phyloP scores from a whole-genome alignment of 2,888 invertebrate species.

The Campoletis raptor region DNA sequence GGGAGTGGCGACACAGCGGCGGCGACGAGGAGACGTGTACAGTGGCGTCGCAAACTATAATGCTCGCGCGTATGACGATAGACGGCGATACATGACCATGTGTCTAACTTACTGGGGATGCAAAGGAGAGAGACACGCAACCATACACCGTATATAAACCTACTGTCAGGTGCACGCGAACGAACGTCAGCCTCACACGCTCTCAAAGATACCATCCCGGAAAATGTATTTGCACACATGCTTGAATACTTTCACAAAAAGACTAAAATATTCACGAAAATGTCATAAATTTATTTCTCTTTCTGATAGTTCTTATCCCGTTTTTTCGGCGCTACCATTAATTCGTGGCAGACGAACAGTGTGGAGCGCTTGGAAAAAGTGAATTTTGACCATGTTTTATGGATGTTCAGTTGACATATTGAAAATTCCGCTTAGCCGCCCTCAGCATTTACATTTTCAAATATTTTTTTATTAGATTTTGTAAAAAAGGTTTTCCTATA shows the following conservation, averaged over 20 bases:
- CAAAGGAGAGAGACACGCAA: constrained; percentile 26
- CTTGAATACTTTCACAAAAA: neutral
- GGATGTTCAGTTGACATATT: no score
- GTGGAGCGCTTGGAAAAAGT: neutral
- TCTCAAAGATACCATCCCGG: constrained; percentile 33
- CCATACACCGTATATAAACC: constrained; percentile 19
- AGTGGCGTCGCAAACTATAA: constrained; percentile 58
- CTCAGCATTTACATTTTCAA: neutral
- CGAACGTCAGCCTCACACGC: constrained; percentile 31
- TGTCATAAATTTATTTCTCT: neutral
- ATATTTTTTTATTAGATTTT: neutral
- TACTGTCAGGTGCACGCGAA: constrained; percentile 61
- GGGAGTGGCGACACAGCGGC: constrained; percentile 46
- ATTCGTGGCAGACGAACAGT: neutral
- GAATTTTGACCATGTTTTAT: neutral
- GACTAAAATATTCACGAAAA: neutral
- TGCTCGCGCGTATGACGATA: constrained; percentile 50
- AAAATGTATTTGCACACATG: neutral
- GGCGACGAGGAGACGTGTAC: constrained; percentile 48
- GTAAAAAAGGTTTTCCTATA: neutral
- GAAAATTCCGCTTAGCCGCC: neutral
- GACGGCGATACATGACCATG: constrained; percentile 24
- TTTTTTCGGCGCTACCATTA: neutral
- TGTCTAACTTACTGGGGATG: constrained; percentile 8
- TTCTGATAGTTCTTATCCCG: neutral